Evolutionary conservation across 2,113 vertebrate species (phyloP).

Genomic region (Phaetusa simplex): DNA sequence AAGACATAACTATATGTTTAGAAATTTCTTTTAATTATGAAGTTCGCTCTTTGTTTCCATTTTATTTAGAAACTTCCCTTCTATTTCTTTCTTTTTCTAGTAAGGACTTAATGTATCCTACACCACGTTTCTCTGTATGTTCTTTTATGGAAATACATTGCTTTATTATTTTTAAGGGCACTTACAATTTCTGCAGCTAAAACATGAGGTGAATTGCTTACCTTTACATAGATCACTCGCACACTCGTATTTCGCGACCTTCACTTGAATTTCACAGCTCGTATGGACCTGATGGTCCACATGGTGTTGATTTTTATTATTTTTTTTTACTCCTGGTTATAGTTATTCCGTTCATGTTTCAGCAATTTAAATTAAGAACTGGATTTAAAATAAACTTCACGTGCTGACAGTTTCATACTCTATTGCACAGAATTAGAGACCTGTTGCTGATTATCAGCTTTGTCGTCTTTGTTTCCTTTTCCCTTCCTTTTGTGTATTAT

Average conservation of each 20-base stretch:
- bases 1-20: not conserved
- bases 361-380: not conserved
- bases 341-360: not conserved
- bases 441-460: not conserved
- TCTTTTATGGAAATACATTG: not conserved
- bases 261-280: not conserved
- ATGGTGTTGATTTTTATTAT: not conserved
- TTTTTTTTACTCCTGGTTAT: not conserved
- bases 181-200: not conserved
- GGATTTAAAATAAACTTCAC: not conserved
- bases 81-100: not conserved
- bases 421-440: not conserved
- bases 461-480: not conserved
- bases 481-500: not conserved
- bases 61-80: not conserved
- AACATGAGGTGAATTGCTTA: not conserved
- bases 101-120: not conserved
- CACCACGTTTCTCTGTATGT: not conserved
- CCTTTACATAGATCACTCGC: rapidly evolving
- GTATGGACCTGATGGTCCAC: not conserved
- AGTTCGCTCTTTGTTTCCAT: not conserved
- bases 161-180: not conserved
- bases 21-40: not conserved
- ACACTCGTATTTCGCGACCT: not conserved
- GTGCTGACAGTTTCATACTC: not conserved